These are phyloP conservation scores for Cinclus mexicanus DNA, from an alignment of 2,113 vertebrate genomes.

Conservation along the genomic window DNA sequence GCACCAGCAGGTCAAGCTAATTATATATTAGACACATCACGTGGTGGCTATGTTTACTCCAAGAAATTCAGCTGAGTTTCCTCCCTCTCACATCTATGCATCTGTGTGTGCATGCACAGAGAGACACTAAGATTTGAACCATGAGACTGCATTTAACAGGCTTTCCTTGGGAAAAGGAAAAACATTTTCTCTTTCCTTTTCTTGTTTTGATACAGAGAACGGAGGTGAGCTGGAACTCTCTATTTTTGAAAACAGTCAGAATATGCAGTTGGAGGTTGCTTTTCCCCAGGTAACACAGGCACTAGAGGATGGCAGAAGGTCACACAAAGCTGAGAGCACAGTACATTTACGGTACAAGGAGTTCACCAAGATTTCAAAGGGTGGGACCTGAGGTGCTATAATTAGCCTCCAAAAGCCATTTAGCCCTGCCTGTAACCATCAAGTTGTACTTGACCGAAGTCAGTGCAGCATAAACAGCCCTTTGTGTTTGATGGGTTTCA, in stretches of 20 bases:
- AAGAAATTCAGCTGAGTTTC: conserved; percentile 8
- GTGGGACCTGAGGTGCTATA: neutral
- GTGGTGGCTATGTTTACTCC: conserved; percentile 57
- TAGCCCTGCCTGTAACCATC: neutral
- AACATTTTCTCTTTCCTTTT: neutral
- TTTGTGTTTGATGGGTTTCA: neutral
- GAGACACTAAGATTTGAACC: neutral
- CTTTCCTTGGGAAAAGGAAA: neutral
- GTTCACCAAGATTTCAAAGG: neutral
- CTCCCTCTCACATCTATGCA: neutral
- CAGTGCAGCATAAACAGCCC: neutral
- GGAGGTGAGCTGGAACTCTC: accelerated
- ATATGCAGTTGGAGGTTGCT: accelerated
- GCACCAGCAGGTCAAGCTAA: conserved; percentile 52
- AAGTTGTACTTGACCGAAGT: neutral
- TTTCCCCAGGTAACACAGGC: neutral
- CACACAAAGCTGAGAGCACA: neutral
- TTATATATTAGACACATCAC: conserved; percentile 51
- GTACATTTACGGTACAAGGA: neutral
- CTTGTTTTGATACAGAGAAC: neutral
- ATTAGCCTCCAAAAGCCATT: neutral
- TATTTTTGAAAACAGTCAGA: neutral
- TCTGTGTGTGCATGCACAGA: neutral
- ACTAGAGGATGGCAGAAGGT: neutral
- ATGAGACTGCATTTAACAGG: neutral